Percentiles rank a stretch among this genome's conserved stretches.
These are phyloP conservation scores for Calliopum simillimum DNA, from an alignment of 2,888 invertebrate species.

Conservation along the genomic window DNA sequence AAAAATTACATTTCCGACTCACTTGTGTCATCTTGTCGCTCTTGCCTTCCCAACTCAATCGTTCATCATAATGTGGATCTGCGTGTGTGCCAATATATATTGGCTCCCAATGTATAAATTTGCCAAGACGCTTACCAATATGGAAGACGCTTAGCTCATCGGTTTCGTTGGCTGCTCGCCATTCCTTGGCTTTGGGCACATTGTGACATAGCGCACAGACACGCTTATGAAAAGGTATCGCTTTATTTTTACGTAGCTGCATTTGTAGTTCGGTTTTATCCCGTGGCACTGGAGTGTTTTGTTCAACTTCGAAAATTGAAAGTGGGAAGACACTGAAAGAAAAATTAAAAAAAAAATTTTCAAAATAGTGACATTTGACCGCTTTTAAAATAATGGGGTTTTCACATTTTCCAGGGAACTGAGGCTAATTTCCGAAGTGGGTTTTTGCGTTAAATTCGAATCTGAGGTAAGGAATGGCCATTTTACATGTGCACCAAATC, in stretches of 20 bases:
- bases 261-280: slow-evolving; percentile 79
- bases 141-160: slow-evolving; percentile 81
- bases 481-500: no score
- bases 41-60: slow-evolving; percentile 94
- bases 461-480: no score
- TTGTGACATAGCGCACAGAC: slow-evolving; percentile 91
- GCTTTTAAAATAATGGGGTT: no score
- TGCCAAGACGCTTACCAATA: slow-evolving; percentile 82
- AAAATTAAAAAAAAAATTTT: neutral
- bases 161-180: slow-evolving; percentile 81
- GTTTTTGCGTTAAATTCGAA: no score
- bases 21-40: slow-evolving; percentile 98
- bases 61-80: slow-evolving; percentile 90
- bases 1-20: no score
- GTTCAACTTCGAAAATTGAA: slow-evolving; percentile 89
- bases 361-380: neutral
- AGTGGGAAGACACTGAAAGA: slow-evolving; percentile 82
- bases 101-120: slow-evolving; percentile 90
- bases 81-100: slow-evolving; percentile 91
- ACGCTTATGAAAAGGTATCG: slow-evolving; percentile 92
- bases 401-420: no score
- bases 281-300: slow-evolving; percentile 73
- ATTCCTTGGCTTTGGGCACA: slow-evolving; percentile 86
- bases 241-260: slow-evolving; percentile 81
- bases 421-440: no score